These are phyloP conservation scores for Eptatretus atami DNA, from an alignment of 2,797 vertebrate genomes.

Conservation along the genomic window DNA sequence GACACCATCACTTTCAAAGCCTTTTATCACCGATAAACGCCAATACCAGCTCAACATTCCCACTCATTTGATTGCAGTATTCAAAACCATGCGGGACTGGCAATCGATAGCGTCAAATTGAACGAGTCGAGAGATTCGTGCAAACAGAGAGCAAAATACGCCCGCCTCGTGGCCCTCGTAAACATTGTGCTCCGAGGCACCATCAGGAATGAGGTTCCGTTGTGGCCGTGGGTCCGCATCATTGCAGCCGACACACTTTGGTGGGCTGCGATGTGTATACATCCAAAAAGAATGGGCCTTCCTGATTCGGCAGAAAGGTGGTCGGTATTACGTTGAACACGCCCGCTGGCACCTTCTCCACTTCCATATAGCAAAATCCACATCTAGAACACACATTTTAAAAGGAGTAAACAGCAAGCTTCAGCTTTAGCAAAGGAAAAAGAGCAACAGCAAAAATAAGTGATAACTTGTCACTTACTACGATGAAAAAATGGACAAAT, in stretches of 20 bases:
- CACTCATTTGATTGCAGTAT: no score
- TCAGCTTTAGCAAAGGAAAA: neutral
- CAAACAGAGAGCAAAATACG: no score
- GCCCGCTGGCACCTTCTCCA: constrained; percentile 36
- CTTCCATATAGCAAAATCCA: constrained; percentile 79
- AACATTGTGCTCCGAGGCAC: no score
- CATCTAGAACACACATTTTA: constrained; percentile 23
- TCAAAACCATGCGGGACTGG: no score
- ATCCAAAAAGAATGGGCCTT: constrained; percentile 90
- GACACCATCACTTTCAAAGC: no score
- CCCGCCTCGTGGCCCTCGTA: no score
- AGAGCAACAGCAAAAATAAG: neutral
- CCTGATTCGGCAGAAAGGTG: constrained; percentile 80
- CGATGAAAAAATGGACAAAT: neutral
- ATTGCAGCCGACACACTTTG: constrained; percentile 59
- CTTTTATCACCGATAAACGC: no score
- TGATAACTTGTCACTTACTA: no score
- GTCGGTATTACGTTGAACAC: constrained; percentile 73
- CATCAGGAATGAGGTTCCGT: no score
- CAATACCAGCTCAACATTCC: no score
- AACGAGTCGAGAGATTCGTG: no score
- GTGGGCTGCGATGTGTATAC: constrained; percentile 32
- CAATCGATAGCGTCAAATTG: no score
- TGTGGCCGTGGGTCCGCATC: constrained; percentile 12
- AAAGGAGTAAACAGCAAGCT: neutral